Conservation (phyloP, 1,140 invertebrate species). For the Cydia fagiglandana region DNA sequence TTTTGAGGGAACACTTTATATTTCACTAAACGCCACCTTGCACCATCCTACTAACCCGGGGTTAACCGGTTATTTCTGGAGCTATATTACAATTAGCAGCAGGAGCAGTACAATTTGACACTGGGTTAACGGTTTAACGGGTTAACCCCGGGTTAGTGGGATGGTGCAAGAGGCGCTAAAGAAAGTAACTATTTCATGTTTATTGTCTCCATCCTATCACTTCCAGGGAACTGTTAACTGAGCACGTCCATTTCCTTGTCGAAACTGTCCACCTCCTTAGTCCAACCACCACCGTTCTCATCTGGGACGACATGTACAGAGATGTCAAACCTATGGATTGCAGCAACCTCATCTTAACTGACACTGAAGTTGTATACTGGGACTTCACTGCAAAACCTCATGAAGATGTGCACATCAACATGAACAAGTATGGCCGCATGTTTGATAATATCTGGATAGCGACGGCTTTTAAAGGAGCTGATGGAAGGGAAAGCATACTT, state of each 20-base stretch:
- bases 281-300: slow-evolving; percentile 85
- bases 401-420: slow-evolving; percentile 43
- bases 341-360: slow-evolving; percentile 83
- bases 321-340: slow-evolving; percentile 84
- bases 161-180: too few species aligned
- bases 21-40: too few species aligned
- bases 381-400: slow-evolving; percentile 78
- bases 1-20: too few species aligned
- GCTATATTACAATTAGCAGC: too few species aligned
- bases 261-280: slow-evolving; percentile 82
- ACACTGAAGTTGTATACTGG: slow-evolving; percentile 95
- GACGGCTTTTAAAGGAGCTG: slow-evolving; percentile 94
- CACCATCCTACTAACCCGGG: too few species aligned
- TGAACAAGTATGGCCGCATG: slow-evolving; percentile 55
- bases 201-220: slow-evolving; percentile 35
- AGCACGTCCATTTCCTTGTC: slow-evolving; percentile 84
- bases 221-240: slow-evolving; percentile 83
- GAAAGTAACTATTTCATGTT: background rate
- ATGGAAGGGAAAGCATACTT: slow-evolving; percentile 87
- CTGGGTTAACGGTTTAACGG: too few species aligned
- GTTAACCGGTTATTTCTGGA: too few species aligned
- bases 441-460: slow-evolving; percentile 92
- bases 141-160: too few species aligned
- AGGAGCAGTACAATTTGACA: too few species aligned
- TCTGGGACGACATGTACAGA: slow-evolving; percentile 98